These are phyloP conservation scores for Alligator sinensis DNA, from an alignment of 2,113 vertebrate genomes.

Conservation along the genomic window DNA sequence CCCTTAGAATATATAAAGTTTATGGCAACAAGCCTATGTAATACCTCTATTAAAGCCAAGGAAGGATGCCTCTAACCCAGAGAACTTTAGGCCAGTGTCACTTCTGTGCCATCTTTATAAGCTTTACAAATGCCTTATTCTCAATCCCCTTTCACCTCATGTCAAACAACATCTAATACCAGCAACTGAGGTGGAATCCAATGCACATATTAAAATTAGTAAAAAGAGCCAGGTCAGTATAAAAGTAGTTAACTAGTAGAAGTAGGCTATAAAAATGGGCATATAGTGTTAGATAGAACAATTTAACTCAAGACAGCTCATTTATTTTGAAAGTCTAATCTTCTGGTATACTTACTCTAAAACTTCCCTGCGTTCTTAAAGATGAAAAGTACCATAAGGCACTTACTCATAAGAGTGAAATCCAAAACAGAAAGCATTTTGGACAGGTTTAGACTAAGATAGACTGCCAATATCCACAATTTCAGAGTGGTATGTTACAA, in stretches of 20 bases:
- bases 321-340: neutral
- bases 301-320: accelerated
- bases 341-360: accelerated
- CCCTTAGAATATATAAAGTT: no score
- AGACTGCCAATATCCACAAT: neutral
- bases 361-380: neutral
- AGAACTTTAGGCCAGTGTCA: no score
- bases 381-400: neutral
- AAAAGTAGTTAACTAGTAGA: accelerated
- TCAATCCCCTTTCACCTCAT: no score
- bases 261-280: neutral
- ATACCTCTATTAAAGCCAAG: no score
- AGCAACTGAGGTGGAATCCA: no score
- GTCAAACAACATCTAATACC: no score
- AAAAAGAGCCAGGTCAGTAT: neutral
- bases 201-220: neutral
- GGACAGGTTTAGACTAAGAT: accelerated
- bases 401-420: neutral
- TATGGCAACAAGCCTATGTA: no score
- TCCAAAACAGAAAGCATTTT: neutral
- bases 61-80: no score
- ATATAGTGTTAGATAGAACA: neutral
- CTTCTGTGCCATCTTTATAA: no score
- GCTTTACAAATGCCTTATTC: no score
- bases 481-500: accelerated